These are phyloP conservation scores for Drosophila asahinai DNA, from an alignment of 1,140 invertebrate genomes.

Conservation along the genomic window DNA sequence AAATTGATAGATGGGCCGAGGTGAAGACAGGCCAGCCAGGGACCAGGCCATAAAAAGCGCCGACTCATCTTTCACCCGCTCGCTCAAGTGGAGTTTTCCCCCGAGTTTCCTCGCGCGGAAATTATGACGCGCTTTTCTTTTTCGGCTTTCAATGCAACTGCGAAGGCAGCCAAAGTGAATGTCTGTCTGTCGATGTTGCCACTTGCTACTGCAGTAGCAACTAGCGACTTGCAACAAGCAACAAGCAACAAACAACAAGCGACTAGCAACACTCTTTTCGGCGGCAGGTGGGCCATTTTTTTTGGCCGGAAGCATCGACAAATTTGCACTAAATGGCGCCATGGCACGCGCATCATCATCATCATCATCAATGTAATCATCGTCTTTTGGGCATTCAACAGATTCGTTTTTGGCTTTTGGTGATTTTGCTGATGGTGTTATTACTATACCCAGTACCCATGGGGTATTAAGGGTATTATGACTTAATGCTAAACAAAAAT, in stretches of 20 bases:
- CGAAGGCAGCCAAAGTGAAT: conserved; percentile 64
- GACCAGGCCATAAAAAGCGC: conserved; percentile 32
- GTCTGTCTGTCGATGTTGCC: conserved; percentile 42
- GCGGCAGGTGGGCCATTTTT: conserved; percentile 32
- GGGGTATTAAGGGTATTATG: conserved; percentile 1
- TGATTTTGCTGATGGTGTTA: conserved; percentile 48
- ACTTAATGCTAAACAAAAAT: neutral
- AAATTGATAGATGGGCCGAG: conserved; percentile 32
- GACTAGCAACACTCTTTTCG: conserved; percentile 17
- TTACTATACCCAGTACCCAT: conserved; percentile 1
- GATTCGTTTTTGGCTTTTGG: conserved; percentile 34
- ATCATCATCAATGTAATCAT: conserved; percentile 52
- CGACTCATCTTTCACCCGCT: conserved; percentile 67
- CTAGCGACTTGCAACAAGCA: conserved; percentile 12
- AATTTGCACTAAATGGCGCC: conserved; percentile 72
- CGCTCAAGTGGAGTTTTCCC: conserved; percentile 5
- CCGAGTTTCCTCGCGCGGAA: conserved; percentile 42
- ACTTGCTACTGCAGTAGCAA: conserved; percentile 50
- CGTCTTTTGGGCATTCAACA: conserved; percentile 38
- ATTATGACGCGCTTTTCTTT: conserved; percentile 68
- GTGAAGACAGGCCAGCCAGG: conserved; percentile 30
- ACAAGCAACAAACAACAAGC: too few relatives aligned
- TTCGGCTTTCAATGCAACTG: conserved; percentile 59
- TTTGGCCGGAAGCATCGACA: conserved; percentile 71
- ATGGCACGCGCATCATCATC: conserved; percentile 75